Evolutionary conservation across 2,113 vertebrate genomes (phyloP).

Genomic region (Mobula hypostoma): DNA sequence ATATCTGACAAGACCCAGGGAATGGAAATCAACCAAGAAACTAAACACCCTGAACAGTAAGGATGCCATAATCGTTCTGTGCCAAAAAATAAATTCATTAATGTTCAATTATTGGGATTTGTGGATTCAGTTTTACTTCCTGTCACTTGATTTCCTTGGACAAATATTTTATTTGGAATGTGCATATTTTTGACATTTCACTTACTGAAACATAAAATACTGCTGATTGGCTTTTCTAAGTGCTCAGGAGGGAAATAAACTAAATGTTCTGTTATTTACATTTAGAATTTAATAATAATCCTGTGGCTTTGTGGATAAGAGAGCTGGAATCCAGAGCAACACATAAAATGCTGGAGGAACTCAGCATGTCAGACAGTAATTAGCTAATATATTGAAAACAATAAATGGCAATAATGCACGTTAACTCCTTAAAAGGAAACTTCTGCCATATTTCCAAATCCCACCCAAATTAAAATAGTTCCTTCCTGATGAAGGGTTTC

Average conservation of each 20-base stretch:
- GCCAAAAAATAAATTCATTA: background rate
- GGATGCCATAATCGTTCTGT: background rate
- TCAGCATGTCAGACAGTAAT: background rate
- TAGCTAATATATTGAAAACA: background rate
- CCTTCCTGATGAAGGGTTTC: no score
- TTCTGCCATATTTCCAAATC: background rate
- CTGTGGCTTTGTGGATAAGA: background rate
- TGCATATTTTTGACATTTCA: background rate
- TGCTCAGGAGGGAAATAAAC: background rate
- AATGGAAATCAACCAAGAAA: background rate
- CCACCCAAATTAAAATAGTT: background rate
- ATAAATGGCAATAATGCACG: background rate
- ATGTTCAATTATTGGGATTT: background rate
- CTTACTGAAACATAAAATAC: background rate
- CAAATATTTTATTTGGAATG: constrained; percentile 15
- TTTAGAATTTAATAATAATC: background rate
- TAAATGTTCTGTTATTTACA: background rate
- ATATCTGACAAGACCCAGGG: background rate
- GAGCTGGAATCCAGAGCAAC: background rate
- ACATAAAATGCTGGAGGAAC: no score
- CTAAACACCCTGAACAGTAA: background rate
- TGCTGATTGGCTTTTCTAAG: background rate
- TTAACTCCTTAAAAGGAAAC: background rate
- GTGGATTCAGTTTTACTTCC: background rate
- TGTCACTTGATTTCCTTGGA: background rate